phyloP scores from a whole-genome alignment of 1,140 invertebrate species.

The Pemphigus obesinymphae region DNA sequence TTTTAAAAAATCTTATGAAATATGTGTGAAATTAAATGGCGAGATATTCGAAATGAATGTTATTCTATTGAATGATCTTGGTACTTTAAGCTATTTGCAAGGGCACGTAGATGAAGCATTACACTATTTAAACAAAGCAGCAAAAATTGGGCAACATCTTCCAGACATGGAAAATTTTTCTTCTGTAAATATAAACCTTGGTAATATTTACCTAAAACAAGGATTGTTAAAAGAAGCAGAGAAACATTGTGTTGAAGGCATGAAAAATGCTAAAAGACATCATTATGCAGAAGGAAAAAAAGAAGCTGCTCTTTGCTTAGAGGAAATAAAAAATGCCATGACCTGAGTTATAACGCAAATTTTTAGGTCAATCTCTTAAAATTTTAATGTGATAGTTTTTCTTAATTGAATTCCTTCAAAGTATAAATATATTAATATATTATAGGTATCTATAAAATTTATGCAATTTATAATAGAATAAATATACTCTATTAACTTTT shows the following conservation, averaged over 20 bases:
- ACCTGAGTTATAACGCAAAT: background rate
- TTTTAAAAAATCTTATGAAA: conserved; percentile 65
- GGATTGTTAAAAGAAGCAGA: conserved; percentile 65
- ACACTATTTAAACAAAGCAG: conserved; percentile 65
- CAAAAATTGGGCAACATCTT: conserved; percentile 60
- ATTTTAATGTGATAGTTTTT: too few species aligned
- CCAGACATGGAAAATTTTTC: conserved; percentile 64
- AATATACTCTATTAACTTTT: too few species aligned
- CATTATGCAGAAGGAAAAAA: conserved; percentile 61
- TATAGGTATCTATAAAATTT: too few species aligned
- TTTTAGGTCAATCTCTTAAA: too few species aligned
- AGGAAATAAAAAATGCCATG: conserved; percentile 47
- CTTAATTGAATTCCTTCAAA: too few species aligned
- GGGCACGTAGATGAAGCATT: conserved; percentile 66
- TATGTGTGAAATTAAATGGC: conserved; percentile 61
- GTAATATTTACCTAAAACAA: conserved; percentile 70
- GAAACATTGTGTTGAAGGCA: conserved; percentile 65
- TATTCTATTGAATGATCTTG: conserved; percentile 79
- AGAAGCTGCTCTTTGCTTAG: conserved; percentile 64
- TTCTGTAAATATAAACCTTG: conserved; percentile 75
- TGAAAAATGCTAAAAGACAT: conserved; percentile 61
- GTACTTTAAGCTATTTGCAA: conserved; percentile 63
- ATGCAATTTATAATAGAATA: too few species aligned
- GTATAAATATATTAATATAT: too few species aligned
- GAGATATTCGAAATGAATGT: conserved; percentile 66